Evolutionary conservation across 2,888 invertebrate genomes (phyloP).

Genomic region (Belgica antarctica): DNA sequence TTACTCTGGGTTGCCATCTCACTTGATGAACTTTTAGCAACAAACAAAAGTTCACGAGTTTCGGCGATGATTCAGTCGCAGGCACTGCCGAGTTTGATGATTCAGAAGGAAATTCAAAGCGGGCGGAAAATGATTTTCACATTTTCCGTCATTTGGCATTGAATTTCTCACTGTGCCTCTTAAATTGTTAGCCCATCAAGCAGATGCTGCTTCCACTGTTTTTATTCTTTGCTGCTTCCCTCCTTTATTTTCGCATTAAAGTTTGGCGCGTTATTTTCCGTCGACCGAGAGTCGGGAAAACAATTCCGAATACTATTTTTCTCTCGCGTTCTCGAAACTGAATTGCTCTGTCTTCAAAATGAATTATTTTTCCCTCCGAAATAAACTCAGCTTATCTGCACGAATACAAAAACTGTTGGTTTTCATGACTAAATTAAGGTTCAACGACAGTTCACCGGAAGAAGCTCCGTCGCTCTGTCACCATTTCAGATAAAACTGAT

Average conservation of each 20-base stretch:
- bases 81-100: constrained; percentile 7
- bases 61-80: too few relatives aligned
- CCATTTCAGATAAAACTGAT: constrained; percentile 18
- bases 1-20: constrained; percentile 33
- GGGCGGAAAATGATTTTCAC: constrained; percentile 20
- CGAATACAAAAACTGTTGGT: background rate
- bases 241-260: background rate
- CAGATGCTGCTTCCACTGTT: too few relatives aligned
- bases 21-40: constrained; percentile 7
- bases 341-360: too few relatives aligned
- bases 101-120: constrained; percentile 18
- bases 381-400: too few relatives aligned
- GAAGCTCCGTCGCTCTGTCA: constrained; percentile 2
- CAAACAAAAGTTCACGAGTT: too few relatives aligned
- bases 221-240: background rate
- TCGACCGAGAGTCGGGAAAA: background rate
- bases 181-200: background rate
- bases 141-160: constrained; percentile 19
- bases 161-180: background rate
- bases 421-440: constrained; percentile 16
- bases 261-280: too few relatives aligned
- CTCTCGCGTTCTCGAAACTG: too few relatives aligned
- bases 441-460: constrained; percentile 28
- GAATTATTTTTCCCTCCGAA: too few relatives aligned
- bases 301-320: too few relatives aligned